Conservation (phyloP, 35 echinoderm and acorn worm genomes). For the Hemicentrotus pulcherrimus region DNA sequence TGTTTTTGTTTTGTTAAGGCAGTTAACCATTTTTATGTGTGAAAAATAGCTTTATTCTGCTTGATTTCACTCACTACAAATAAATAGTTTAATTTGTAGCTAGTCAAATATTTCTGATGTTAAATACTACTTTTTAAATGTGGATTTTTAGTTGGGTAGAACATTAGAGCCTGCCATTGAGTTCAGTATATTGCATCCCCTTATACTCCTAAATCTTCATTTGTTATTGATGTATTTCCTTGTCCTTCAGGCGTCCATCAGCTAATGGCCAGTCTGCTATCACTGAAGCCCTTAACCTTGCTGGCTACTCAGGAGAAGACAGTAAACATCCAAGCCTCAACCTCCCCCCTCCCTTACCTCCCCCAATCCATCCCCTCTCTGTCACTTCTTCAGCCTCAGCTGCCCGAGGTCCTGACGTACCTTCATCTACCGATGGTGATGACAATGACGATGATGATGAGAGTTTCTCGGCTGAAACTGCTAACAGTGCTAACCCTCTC, state of each 20-base stretch:
- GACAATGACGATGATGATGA: conserved; percentile 89
- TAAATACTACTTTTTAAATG: too few species aligned
- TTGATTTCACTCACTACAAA: too few species aligned
- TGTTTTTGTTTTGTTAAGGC: too few species aligned
- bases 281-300: conserved; percentile 59
- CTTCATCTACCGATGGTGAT: conserved; percentile 49
- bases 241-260: neutral
- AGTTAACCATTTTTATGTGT: too few species aligned
- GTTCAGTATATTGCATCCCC: neutral
- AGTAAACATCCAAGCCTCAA: conserved; percentile 26
- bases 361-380: neutral
- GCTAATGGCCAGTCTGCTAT: conserved; percentile 65
- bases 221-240: neutral
- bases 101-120: too few species aligned
- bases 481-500: conserved; percentile 62
- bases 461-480: conserved; percentile 69
- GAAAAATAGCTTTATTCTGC: too few species aligned
- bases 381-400: neutral
- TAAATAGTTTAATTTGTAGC: too few species aligned
- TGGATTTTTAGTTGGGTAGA: too few species aligned
- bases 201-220: neutral
- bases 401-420: conserved; percentile 52
- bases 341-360: neutral
- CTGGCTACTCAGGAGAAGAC: conserved; percentile 68
- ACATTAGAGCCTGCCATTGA: too few species aligned